Evolutionary conservation across 2,888 invertebrate genomes (phyloP).

Genomic region (Capitulum mitella): DNA sequence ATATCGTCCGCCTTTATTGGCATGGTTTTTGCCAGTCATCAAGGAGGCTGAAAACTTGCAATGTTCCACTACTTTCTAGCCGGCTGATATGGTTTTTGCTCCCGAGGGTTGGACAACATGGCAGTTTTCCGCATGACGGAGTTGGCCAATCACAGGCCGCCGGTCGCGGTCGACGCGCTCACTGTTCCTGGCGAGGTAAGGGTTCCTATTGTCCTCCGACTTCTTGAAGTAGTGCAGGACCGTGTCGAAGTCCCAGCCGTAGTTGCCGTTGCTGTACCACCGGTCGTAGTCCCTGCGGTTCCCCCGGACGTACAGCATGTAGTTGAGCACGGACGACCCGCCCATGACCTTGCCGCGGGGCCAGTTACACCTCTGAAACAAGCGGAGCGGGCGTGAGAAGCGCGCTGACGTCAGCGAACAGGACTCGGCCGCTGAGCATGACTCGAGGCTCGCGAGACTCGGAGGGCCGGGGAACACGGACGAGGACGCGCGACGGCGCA

Average conservation of each 20-base stretch:
- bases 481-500: too few species aligned
- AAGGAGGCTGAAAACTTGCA: neutral
- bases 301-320: conserved; percentile 84
- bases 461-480: too few species aligned
- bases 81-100: too few species aligned
- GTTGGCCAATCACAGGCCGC: too few species aligned
- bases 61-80: neutral
- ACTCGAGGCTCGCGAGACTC: too few species aligned
- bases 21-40: neutral
- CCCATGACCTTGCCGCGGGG: conserved; percentile 81
- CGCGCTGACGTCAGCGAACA: too few species aligned
- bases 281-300: conserved; percentile 77
- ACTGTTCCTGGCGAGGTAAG: conserved; percentile 62
- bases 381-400: too few species aligned
- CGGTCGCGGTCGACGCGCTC: too few species aligned
- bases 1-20: neutral
- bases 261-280: conserved; percentile 77
- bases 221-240: conserved; percentile 72
- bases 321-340: conserved; percentile 80
- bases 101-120: too few species aligned
- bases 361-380: conserved; percentile 65
- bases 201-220: conserved; percentile 79
- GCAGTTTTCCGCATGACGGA: too few species aligned
- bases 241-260: conserved; percentile 79
- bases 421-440: too few species aligned